Percentiles rank a stretch among this genome's conserved stretches.
phyloP scores from a whole-genome alignment of 2,888 invertebrate species.

The Latheticus oryzae region DNA sequence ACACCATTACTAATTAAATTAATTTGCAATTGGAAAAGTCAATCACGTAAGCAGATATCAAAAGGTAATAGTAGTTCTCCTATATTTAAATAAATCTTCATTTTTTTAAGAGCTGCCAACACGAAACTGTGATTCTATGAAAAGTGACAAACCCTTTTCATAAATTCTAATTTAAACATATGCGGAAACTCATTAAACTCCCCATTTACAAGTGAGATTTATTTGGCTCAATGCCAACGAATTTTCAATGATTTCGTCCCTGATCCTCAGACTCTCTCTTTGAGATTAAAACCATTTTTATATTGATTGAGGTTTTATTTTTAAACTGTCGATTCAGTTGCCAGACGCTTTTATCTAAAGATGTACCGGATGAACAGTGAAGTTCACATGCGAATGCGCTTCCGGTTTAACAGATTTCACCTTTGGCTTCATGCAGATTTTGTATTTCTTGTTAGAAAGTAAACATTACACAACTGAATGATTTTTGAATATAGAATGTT shows the following conservation, averaged over 20 bases:
- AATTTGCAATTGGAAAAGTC: too few relatives aligned
- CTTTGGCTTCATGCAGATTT: slow-evolving; percentile 15
- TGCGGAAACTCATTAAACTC: slow-evolving; percentile 12
- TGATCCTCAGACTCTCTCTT: not conserved
- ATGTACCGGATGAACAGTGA: slow-evolving; percentile 18
- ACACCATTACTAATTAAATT: too few relatives aligned
- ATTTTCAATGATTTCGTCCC: slow-evolving; percentile 15
- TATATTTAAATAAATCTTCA: too few relatives aligned
- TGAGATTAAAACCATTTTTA: slow-evolving; percentile 10
- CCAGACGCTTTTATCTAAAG: slow-evolving; percentile 27
- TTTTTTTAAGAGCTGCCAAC: too few relatives aligned
- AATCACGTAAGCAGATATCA: too few relatives aligned
- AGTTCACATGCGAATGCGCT: slow-evolving; percentile 25
- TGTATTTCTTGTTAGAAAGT: slow-evolving; percentile 12
- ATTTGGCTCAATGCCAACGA: too few relatives aligned
- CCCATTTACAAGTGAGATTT: slow-evolving; percentile 10
- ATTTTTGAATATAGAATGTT: too few relatives aligned
- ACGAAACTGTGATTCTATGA: too few relatives aligned
- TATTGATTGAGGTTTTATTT: slow-evolving; percentile 18
- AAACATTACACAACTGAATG: slow-evolving; percentile 14
- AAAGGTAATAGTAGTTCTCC: too few relatives aligned
- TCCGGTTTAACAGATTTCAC: slow-evolving; percentile 21
- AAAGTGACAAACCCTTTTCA: too few relatives aligned
- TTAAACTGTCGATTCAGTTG: slow-evolving; percentile 15
- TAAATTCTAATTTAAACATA: too few relatives aligned